Percentiles rank a stretch among this genome's conserved stretches.
Conservation (phyloP, 2,113 vertebrate species). For the Clarias batrachus region DNA sequence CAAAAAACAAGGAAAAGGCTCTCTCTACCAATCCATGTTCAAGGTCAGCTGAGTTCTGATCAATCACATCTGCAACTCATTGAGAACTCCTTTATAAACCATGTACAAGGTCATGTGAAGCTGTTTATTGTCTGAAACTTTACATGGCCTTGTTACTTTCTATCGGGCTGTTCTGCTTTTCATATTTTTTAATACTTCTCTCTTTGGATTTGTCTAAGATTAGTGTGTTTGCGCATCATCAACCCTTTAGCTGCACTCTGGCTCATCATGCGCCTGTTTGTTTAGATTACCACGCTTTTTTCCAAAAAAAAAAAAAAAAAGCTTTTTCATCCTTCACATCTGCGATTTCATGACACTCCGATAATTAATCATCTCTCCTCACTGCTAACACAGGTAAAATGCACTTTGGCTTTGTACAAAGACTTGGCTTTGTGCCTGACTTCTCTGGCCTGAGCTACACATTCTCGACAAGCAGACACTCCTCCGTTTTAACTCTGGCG, state of each 20-base stretch:
- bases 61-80: not conserved
- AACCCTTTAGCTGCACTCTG: not conserved
- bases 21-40: not conserved
- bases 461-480: conserved; percentile 37
- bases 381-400: conserved; percentile 5
- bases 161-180: not conserved
- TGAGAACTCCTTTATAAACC: not conserved
- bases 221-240: not conserved
- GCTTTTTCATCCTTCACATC: not conserved
- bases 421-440: conserved; percentile 13
- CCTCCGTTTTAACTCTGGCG: conserved; percentile 30
- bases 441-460: conserved; percentile 37
- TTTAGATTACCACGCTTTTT: not conserved
- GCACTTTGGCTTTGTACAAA: not conserved
- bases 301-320: too few relatives aligned
- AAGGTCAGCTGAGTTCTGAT: not conserved
- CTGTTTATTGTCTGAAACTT: not conserved
- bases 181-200: not conserved
- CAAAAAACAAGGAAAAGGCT: not conserved
- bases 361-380: not conserved
- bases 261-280: conserved; percentile 7
- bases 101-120: not conserved
- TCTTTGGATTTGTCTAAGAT: not conserved
- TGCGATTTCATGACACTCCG: not conserved
- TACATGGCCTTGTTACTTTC: not conserved